Evolutionary conservation across 2,888 invertebrate species (phyloP).

Genomic region (Lasioglossum lativentre): DNA sequence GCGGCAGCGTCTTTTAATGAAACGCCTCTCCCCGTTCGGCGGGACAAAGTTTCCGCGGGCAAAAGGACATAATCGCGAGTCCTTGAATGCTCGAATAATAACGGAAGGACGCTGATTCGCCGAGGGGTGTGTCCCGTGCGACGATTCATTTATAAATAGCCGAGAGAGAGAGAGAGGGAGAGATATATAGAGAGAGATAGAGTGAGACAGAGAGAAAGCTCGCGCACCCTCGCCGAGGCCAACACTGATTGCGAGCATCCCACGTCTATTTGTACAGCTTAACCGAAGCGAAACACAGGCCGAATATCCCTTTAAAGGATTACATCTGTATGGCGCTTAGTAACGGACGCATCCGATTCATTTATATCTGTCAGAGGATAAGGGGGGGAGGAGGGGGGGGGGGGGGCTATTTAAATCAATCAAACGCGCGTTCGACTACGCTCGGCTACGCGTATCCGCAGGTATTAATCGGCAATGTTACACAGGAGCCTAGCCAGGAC

Average conservation of each 20-base stretch:
- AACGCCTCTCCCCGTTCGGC: conserved; percentile 2
- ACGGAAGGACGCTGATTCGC: conserved; percentile 69
- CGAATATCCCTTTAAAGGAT: conserved; percentile 84
- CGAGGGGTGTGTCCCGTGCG: conserved; percentile 73
- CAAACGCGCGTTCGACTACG: conserved; percentile 74
- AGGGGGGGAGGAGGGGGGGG: conserved; percentile 58
- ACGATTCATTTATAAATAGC: conserved; percentile 80
- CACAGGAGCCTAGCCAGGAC: conserved; percentile 37
- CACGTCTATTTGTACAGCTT: conserved; percentile 83
- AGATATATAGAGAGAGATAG: background rate
- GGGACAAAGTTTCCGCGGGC: conserved; percentile 3
- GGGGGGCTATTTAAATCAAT: conserved; percentile 81
- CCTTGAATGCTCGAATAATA: conserved; percentile 67
- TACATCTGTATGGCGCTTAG: conserved; percentile 78
- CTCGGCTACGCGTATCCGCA: conserved; percentile 75
- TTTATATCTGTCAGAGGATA: conserved; percentile 83
- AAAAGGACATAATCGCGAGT: conserved; percentile 47
- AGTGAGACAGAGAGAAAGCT: background rate
- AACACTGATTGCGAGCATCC: conserved; percentile 82
- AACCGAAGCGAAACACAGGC: conserved; percentile 82
- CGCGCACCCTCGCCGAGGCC: conserved; percentile 57
- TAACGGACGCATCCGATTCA: conserved; percentile 80
- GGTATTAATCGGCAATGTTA: conserved; percentile 77
- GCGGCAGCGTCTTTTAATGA: conserved; percentile 4
- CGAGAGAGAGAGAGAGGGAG: conserved; percentile 25